These are phyloP conservation scores for Sterna hirundo DNA, from an alignment of 2,113 vertebrate genomes.

Conservation along the genomic window DNA sequence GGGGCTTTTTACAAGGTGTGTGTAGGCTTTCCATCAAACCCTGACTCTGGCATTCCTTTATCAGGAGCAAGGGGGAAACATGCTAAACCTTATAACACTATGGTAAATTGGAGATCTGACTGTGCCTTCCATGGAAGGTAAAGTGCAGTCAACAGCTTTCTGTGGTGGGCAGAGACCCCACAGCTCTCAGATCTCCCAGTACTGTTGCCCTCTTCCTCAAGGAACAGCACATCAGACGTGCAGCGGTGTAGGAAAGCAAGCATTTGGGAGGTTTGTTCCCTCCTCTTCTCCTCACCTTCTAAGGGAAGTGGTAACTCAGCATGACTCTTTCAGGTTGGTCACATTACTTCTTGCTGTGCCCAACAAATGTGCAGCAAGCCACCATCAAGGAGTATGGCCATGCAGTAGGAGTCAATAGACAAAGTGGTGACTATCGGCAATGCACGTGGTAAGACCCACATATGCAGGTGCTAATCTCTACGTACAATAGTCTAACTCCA, in stretches of 20 bases:
- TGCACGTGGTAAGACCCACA: rapidly evolving
- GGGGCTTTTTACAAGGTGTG: neutral
- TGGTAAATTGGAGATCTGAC: neutral
- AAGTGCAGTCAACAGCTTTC: neutral
- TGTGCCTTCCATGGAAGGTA: neutral
- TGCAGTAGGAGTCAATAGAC: neutral
- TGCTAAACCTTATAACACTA: neutral
- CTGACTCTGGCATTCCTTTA: neutral
- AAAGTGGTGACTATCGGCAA: neutral
- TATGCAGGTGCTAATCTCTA: neutral
- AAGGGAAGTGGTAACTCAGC: neutral
- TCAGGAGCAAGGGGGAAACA: neutral
- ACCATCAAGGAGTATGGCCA: neutral
- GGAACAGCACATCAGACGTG: neutral
- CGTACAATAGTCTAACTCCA: neutral
- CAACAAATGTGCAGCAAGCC: neutral
- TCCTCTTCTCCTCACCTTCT: neutral
- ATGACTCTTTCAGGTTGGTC: neutral
- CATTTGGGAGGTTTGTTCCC: neutral
- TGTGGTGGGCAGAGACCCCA: neutral
- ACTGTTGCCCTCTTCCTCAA: neutral
- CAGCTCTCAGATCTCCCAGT: neutral
- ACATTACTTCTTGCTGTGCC: neutral
- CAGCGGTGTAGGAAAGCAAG: neutral
- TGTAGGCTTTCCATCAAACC: rapidly evolving